Evolutionary conservation across 1,140 invertebrate genomes (phyloP).

Genomic region (Mesaphorura yosii): DNA sequence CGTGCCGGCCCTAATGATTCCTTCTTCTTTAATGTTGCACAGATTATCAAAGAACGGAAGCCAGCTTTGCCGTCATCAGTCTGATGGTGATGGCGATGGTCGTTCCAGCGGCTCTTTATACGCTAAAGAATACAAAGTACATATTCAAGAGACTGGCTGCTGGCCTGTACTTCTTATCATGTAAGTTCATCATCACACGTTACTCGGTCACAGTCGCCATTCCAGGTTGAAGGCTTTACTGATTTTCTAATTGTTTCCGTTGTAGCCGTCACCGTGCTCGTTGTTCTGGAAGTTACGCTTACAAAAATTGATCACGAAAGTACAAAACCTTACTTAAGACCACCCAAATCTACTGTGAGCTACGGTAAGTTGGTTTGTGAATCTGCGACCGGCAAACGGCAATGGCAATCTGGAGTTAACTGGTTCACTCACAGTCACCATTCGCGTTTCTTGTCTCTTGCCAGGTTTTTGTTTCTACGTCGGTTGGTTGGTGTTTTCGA

Average conservation of each 20-base stretch:
- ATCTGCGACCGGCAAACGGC: no score
- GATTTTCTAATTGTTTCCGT: slow-evolving; percentile 32
- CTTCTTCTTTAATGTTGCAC: no score
- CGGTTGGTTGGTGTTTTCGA: slow-evolving; percentile 64
- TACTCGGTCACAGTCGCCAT: background rate
- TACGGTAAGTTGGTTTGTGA: no score
- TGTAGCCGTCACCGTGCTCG: slow-evolving; percentile 55
- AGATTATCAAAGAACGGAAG: slow-evolving; percentile 72
- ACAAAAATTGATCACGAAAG: slow-evolving; percentile 58
- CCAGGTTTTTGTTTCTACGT: slow-evolving; percentile 59
- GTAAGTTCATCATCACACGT: slow-evolving; percentile 41
- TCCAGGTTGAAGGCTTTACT: background rate
- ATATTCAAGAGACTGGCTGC: slow-evolving; percentile 79
- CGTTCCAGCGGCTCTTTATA: slow-evolving; percentile 69
- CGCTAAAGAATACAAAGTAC: slow-evolving; percentile 71
- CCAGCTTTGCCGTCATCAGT: slow-evolving; percentile 71
- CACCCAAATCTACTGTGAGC: slow-evolving; percentile 47
- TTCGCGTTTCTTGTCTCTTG: background rate
- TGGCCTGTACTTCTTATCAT: slow-evolving; percentile 69
- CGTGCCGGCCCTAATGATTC: no score
- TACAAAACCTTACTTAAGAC: slow-evolving; percentile 50
- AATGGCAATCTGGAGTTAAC: no score
- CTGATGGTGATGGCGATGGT: slow-evolving; percentile 67
- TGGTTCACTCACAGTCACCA: no score
- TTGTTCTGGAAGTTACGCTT: slow-evolving; percentile 66